Evolutionary conservation across 1,140 invertebrate species (phyloP).

Genomic region (Sycophila sp.): DNA sequence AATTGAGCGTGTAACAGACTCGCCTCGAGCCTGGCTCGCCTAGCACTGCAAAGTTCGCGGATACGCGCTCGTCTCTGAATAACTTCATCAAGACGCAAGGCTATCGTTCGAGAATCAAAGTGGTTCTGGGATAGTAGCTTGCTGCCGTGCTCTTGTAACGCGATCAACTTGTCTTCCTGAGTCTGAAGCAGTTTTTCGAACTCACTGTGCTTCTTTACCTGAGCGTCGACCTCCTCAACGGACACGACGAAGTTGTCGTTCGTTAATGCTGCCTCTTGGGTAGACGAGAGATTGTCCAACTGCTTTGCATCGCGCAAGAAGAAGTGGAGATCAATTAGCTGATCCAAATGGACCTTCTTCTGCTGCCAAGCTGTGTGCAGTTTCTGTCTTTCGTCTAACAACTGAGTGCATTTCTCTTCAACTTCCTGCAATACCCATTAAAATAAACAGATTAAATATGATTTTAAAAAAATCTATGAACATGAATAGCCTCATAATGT

Average conservation of each 20-base stretch:
- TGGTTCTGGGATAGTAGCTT: slow-evolving; percentile 93
- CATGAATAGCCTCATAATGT: neutral
- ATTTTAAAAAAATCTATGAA: neutral
- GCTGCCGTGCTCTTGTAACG: slow-evolving; percentile 86
- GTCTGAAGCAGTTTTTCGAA: slow-evolving; percentile 87
- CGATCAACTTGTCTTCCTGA: slow-evolving; percentile 87
- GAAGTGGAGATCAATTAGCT: slow-evolving; percentile 93
- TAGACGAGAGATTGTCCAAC: slow-evolving; percentile 86
- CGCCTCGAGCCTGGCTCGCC: slow-evolving; percentile 78
- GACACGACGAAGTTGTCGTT: slow-evolving; percentile 72
- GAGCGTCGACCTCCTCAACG: slow-evolving; percentile 87
- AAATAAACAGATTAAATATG: neutral
- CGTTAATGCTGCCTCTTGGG: slow-evolving; percentile 83
- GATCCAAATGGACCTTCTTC: slow-evolving; percentile 90
- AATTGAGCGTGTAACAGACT: slow-evolving; percentile 89
- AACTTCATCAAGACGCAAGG: slow-evolving; percentile 76
- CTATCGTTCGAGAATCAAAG: slow-evolving; percentile 91
- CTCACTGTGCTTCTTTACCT: slow-evolving; percentile 91
- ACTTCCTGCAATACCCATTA: slow-evolving; percentile 71
- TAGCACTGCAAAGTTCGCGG: slow-evolving; percentile 72
- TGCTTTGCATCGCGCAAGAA: slow-evolving; percentile 96
- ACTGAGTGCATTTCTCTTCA: slow-evolving; percentile 78
- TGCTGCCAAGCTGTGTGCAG: slow-evolving; percentile 88
- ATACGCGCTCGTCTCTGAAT: slow-evolving; percentile 77
- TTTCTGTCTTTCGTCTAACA: slow-evolving; percentile 81